Percentiles rank a stretch among this genome's conserved stretches.
Evolutionary conservation across 2,888 invertebrate genomes (phyloP).

Genomic region (Chelonus formosanus): DNA sequence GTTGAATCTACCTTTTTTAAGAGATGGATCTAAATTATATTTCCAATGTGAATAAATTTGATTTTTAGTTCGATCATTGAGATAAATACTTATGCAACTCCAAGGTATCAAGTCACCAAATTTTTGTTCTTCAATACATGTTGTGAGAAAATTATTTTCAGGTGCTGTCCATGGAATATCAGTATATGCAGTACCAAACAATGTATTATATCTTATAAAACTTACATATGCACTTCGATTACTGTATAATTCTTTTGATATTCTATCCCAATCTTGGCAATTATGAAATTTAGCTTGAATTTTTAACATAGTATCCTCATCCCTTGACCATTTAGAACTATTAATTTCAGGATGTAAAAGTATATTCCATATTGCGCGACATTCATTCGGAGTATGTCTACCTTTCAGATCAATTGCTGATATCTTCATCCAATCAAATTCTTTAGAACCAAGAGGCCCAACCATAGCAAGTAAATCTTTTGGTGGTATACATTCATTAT

Average conservation of each 20-base stretch:
- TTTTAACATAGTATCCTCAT: conserved; percentile 67
- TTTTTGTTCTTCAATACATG: conserved; percentile 72
- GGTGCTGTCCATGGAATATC: conserved; percentile 70
- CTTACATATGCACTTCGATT: conserved; percentile 76
- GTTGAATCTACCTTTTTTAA: conserved; percentile 72
- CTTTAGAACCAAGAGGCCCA: conserved; percentile 46
- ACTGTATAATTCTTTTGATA: conserved; percentile 70
- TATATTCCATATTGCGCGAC: conserved; percentile 76
- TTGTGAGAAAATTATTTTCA: conserved; percentile 74
- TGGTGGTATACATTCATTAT: conserved; percentile 37
- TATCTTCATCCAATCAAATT: conserved; percentile 72
- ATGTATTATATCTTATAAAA: conserved; percentile 73
- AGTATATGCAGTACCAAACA: conserved; percentile 46
- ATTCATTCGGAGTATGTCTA: conserved; percentile 73
- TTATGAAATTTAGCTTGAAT: conserved; percentile 62
- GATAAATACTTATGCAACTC: conserved; percentile 73
- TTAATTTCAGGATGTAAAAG: conserved; percentile 76
- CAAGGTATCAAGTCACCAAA: conserved; percentile 78
- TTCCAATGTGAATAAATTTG: conserved; percentile 71
- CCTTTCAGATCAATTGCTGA: conserved; percentile 65
- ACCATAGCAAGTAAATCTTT: conserved; percentile 46
- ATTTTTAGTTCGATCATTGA: conserved; percentile 72
- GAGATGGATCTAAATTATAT: conserved; percentile 64
- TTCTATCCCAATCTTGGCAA: conserved; percentile 74
- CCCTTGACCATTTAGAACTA: conserved; percentile 68